Evolutionary conservation across 1,140 invertebrate genomes (phyloP).

Genomic region (Dinoponera quadriceps): DNA sequence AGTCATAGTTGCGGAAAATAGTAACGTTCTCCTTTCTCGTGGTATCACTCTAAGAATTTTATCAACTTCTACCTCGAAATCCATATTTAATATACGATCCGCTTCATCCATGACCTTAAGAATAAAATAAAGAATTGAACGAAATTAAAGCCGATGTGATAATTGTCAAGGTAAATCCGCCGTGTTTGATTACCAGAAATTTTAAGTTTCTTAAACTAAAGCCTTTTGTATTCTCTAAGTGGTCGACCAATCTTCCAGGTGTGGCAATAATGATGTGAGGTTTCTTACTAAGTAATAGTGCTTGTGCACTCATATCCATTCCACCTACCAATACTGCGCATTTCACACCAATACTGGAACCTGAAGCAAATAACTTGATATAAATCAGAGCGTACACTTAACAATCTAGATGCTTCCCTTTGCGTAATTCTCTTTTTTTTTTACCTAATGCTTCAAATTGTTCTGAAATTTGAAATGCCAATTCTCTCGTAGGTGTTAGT

Average conservation of each 20-base stretch:
- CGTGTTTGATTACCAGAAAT: constrained; percentile 89
- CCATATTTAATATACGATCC: constrained; percentile 97
- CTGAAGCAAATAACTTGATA: constrained; percentile 79
- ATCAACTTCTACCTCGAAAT: constrained; percentile 98
- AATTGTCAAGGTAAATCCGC: not conserved
- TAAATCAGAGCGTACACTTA: not conserved
- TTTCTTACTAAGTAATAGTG: constrained; percentile 95
- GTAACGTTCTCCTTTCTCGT: constrained; percentile 93
- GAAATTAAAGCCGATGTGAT: constrained; percentile 19
- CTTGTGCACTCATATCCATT: constrained; percentile 98
- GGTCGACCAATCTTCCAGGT: constrained; percentile 95
- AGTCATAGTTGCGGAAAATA: constrained; percentile 99
- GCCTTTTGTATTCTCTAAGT: constrained; percentile 97
- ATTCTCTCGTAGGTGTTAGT: constrained; percentile 98
- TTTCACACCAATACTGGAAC: constrained; percentile 95
- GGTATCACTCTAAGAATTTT: constrained; percentile 98
- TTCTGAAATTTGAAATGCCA: constrained; percentile 98
- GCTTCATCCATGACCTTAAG: constrained; percentile 96
- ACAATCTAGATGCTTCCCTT: not conserved
- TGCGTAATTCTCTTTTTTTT: constrained; percentile 42
- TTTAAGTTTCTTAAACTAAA: constrained; percentile 95
- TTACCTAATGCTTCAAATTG: constrained; percentile 97
- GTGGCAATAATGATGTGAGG: constrained; percentile 98
- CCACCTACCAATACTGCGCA: constrained; percentile 98
- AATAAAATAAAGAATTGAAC: constrained; percentile 23